Evolutionary conservation across 2,888 invertebrate genomes (phyloP).

Genomic region (Eristalis intricaria): DNA sequence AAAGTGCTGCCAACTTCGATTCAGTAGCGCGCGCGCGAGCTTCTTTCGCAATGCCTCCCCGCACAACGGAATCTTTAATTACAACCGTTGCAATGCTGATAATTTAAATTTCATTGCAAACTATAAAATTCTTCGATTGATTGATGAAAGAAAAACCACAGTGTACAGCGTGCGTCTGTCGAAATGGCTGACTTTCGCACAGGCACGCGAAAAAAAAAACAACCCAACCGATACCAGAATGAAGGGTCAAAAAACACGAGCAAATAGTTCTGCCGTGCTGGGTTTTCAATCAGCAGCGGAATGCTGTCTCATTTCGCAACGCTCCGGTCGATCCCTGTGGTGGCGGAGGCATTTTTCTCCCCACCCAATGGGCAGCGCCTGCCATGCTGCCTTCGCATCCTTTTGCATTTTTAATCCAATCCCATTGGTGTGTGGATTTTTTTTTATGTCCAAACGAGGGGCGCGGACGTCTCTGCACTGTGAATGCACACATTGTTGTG

Average conservation of each 20-base stretch:
- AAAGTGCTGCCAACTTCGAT: background rate
- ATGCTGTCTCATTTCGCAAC: constrained; percentile 44
- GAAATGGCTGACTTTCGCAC: constrained; percentile 29
- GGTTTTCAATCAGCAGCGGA: constrained; percentile 52
- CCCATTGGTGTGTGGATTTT: background rate
- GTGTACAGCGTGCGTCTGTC: constrained; percentile 22
- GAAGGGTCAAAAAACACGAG: constrained; percentile 27
- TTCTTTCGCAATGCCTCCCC: constrained; percentile 15
- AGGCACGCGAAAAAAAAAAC: background rate
- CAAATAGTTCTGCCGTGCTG: constrained; percentile 10
- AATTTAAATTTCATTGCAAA: constrained; percentile 69
- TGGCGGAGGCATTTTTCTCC: constrained; percentile 34
- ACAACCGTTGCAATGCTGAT: constrained; percentile 65
- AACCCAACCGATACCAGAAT: background rate
- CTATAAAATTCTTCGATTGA: constrained; percentile 72
- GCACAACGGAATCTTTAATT: constrained; percentile 57
- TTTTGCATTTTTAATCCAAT: constrained; percentile 46
- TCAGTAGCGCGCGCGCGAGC: background rate
- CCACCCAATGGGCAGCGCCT: background rate
- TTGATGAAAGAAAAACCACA: constrained; percentile 71
- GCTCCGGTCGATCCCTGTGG: constrained; percentile 43
- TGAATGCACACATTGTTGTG: constrained; percentile 45
- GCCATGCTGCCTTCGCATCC: constrained; percentile 11
- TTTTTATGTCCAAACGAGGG: background rate
- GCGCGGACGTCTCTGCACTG: background rate